A percentile compares a stretch with the other conserved stretches of the same genome.
Evolutionary conservation across 2,113 vertebrate genomes (phyloP).

Genomic region (Passer domesticus): DNA sequence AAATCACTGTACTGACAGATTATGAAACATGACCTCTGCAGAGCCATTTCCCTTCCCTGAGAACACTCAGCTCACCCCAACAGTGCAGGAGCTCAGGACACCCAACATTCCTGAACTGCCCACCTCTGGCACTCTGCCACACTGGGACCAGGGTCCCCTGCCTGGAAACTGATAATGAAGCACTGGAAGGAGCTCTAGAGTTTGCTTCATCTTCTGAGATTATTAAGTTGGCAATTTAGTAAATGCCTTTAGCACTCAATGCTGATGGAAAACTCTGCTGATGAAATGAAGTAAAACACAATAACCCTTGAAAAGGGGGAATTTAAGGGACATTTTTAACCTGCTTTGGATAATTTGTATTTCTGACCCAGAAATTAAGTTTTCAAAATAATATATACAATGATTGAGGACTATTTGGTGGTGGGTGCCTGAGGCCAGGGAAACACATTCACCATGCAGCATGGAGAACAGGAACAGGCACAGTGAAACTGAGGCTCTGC

Average conservation of each 20-base stretch:
- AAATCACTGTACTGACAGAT: background rate
- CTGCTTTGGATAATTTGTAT: background rate
- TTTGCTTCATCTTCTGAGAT: background rate
- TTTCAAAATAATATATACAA: accelerated
- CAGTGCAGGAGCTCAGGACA: accelerated
- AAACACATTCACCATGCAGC: background rate
- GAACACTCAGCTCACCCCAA: background rate
- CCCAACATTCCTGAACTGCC: too few species aligned
- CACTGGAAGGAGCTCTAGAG: background rate
- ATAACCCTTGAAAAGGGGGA: background rate
- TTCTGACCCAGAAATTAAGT: background rate
- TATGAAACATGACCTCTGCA: background rate
- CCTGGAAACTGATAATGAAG: background rate
- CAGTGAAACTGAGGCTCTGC: background rate
- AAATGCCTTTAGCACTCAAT: background rate
- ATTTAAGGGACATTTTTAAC: background rate
- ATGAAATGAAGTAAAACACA: background rate
- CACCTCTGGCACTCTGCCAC: background rate
- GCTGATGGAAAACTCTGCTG: background rate
- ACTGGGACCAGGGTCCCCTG: background rate
- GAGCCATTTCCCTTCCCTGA: too few species aligned
- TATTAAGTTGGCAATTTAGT: background rate
- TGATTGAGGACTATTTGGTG: background rate
- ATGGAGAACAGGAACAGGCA: accelerated
- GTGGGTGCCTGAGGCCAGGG: background rate